phyloP scores from a whole-genome alignment of 2,113 vertebrate genomes.

The Balaeniceps rex region DNA sequence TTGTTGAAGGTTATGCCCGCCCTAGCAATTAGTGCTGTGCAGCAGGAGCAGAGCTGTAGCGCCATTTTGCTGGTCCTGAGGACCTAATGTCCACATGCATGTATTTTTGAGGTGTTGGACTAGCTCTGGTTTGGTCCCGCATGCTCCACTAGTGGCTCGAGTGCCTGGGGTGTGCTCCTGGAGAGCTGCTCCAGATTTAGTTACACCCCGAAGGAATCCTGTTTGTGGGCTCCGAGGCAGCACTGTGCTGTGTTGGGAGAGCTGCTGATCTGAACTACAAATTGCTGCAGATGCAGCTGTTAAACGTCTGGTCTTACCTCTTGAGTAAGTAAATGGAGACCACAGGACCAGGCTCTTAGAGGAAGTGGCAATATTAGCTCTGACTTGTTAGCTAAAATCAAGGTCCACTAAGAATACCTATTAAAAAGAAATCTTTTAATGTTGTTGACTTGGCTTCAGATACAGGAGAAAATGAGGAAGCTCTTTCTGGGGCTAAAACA shows the following conservation, averaged over 20 bases:
- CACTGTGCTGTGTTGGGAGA: not conserved
- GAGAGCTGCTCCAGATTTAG: not conserved
- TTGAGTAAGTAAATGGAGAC: not conserved
- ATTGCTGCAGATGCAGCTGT: not conserved
- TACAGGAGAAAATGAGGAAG: not conserved
- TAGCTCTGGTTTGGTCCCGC: not conserved
- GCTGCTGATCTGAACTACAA: not conserved
- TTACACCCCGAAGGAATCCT: not conserved
- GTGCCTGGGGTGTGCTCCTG: not conserved
- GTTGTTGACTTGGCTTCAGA: not conserved
- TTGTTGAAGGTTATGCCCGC: not conserved
- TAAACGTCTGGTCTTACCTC: not conserved
- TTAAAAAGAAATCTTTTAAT: not conserved
- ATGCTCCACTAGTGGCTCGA: not conserved
- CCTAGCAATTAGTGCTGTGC: not conserved
- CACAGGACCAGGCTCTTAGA: not conserved
- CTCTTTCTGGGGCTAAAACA: not conserved
- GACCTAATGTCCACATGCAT: not conserved
- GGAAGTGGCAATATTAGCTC: not conserved
- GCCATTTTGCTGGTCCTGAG: not conserved
- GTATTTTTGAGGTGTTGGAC: not conserved
- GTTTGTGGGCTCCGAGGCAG: not conserved
- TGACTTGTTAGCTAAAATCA: not conserved
- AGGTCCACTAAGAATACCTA: not conserved
- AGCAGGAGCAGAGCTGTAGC: not conserved